Percentiles rank a stretch among this genome's conserved stretches.
Conservation (phyloP, 2,888 invertebrate species). For the Drosophila macrospina region DNA sequence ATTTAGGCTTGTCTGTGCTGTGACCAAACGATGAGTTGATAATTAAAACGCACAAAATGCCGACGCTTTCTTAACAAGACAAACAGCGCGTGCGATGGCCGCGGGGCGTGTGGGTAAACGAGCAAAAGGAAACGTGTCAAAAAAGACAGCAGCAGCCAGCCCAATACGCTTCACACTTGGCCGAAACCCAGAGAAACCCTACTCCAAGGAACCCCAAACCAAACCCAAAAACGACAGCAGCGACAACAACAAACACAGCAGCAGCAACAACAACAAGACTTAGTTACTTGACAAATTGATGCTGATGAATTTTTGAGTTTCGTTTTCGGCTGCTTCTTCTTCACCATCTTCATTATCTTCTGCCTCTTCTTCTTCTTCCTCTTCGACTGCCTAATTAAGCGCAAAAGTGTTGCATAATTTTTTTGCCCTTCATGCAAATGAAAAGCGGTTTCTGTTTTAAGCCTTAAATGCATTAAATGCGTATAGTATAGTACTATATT, state of each 20-base stretch:
- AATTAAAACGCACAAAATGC: slow-evolving; percentile 72
- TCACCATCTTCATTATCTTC: no score
- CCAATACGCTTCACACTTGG: slow-evolving; percentile 1
- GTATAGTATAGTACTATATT: no score
- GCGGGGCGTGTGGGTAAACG: slow-evolving; percentile 47
- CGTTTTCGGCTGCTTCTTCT: slow-evolving; percentile 41
- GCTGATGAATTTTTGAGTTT: slow-evolving; percentile 66
- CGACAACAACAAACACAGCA: neutral
- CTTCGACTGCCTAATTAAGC: slow-evolving; percentile 57
- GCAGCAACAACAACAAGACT: slow-evolving; percentile 34
- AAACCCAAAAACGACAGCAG: slow-evolving; percentile 12
- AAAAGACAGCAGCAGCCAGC: slow-evolving; percentile 66
- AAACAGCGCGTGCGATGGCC: slow-evolving; percentile 63
- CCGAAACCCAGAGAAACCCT: slow-evolving; percentile 27
- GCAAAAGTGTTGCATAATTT: slow-evolving; percentile 66
- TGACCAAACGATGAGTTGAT: slow-evolving; percentile 55
- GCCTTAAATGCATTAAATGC: slow-evolving; percentile 12
- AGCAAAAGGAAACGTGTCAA: slow-evolving; percentile 66
- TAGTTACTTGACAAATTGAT: slow-evolving; percentile 71
- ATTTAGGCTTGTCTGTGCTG: neutral
- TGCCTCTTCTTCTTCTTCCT: neutral
- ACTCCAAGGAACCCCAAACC: slow-evolving; percentile 19
- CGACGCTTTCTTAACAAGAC: slow-evolving; percentile 61
- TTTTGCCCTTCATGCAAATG: slow-evolving; percentile 46
- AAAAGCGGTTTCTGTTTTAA: slow-evolving; percentile 20